phyloP scores from a whole-genome alignment of 1,140 invertebrate genomes.

The Amyelois transitella region DNA sequence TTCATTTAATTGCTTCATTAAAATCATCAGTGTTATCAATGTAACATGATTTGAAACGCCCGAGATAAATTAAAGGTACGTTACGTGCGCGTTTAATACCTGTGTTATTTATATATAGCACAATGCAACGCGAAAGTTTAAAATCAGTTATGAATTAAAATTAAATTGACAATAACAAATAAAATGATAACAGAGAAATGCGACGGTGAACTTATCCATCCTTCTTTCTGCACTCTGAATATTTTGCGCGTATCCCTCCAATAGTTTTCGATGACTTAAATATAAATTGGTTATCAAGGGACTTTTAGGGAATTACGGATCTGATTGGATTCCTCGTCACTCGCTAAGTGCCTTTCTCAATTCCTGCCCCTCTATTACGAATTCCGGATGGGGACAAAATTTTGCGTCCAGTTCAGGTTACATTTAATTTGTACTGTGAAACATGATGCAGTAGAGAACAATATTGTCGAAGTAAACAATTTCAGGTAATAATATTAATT shows the following conservation, averaged over 20 bases:
- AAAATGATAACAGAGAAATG: no score
- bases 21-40: no score
- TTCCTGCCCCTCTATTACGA: neutral
- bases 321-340: slow-evolving; percentile 2
- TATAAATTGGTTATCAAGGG: slow-evolving; percentile 7
- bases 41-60: no score
- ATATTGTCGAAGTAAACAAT: neutral
- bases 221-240: neutral
- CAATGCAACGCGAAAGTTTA: no score
- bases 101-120: no score
- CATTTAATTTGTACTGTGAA: neutral
- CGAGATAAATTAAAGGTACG: no score
- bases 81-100: no score
- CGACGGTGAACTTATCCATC: no score
- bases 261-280: slow-evolving; percentile 5
- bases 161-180: no score
- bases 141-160: no score
- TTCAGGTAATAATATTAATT: no score
- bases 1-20: no score
- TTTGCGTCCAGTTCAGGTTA: neutral
- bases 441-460: neutral
- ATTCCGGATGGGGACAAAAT: neutral
- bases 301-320: slow-evolving; percentile 5
- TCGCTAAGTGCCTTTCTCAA: slow-evolving; percentile 4
- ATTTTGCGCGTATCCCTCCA: neutral